A percentile compares a stretch with the other conserved stretches of the same genome.
Conservation (phyloP, 2,797 vertebrate species). For the Galaxias olidus region DNA sequence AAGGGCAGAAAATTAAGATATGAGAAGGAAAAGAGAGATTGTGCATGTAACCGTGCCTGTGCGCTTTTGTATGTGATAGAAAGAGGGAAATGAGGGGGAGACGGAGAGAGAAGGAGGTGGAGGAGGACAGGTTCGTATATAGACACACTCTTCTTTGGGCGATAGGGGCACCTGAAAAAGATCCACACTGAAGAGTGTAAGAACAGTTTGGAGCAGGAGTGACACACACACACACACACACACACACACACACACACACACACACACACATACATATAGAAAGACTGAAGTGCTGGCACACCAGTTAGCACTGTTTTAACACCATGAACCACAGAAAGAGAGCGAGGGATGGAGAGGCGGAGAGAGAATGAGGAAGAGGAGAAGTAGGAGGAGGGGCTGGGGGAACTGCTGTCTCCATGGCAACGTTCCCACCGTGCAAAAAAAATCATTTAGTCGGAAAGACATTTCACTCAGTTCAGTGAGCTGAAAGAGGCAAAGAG, state of each 20-base stretch:
- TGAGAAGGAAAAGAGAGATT: slow-evolving; percentile 21
- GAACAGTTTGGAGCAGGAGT: slow-evolving; percentile 16
- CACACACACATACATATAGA: background rate
- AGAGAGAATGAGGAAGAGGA: slow-evolving; percentile 2
- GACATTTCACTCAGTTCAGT: slow-evolving; percentile 79
- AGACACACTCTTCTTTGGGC: slow-evolving; percentile 48
- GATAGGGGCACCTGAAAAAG: slow-evolving; percentile 52
- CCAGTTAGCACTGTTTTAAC: slow-evolving; percentile 11
- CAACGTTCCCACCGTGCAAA: slow-evolving; percentile 68
- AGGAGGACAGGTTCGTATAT: slow-evolving; percentile 55
- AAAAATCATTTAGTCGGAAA: slow-evolving; percentile 77
- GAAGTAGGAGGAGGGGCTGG: background rate
- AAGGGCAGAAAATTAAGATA: slow-evolving; percentile 17
- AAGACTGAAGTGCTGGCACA: background rate
- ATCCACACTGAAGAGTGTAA: slow-evolving; percentile 47
- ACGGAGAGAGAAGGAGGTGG: slow-evolving; percentile 35
- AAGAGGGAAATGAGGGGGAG: background rate
- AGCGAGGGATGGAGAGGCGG: background rate
- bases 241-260: slow-evolving; percentile 1
- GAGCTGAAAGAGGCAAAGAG: slow-evolving; percentile 71
- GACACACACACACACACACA: background rate
- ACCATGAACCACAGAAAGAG: background rate
- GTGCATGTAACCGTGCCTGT: slow-evolving; percentile 33
- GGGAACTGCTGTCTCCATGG: background rate
- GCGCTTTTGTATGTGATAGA: slow-evolving; percentile 10